Percentiles rank a stretch among this genome's conserved stretches.
phyloP scores from a whole-genome alignment of 2,113 vertebrate genomes.

The Pavo muticus region DNA sequence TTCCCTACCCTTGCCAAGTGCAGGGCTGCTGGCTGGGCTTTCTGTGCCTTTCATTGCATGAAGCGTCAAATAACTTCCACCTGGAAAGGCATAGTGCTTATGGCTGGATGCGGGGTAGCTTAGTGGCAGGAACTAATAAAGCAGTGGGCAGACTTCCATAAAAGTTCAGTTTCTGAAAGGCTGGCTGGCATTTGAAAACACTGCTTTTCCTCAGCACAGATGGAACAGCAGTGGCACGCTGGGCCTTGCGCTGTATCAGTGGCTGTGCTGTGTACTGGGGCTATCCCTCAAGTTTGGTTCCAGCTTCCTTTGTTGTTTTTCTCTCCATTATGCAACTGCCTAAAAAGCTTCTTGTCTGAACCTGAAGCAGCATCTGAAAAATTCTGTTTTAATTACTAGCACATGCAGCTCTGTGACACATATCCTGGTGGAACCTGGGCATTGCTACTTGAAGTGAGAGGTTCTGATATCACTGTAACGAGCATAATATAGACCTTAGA shows the following conservation, averaged over 20 bases:
- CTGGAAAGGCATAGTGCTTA: not conserved
- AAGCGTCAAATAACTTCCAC: not conserved
- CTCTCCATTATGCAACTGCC: not conserved
- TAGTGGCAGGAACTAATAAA: not conserved
- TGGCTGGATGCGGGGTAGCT: not conserved
- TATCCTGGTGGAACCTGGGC: constrained; percentile 12
- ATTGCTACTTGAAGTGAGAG: constrained; percentile 23
- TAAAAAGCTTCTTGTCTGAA: constrained; percentile 23
- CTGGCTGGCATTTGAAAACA: not conserved
- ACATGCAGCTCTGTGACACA: constrained; percentile 28
- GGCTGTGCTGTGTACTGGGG: not conserved
- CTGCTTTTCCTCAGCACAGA: not conserved
- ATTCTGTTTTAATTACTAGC: constrained; percentile 37
- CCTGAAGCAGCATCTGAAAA: constrained; percentile 5
- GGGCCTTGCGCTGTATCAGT: not conserved
- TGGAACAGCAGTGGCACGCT: fast-evolving
- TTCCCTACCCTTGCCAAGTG: not conserved
- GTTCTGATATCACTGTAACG: not conserved
- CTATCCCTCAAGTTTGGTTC: not conserved
- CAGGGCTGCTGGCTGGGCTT: not conserved
- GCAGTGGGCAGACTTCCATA: not conserved
- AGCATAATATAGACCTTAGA: constrained; percentile 1
- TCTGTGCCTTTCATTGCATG: fast-evolving
- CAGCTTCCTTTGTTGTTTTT: not conserved
- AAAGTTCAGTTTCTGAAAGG: not conserved